Percentiles rank a stretch among this genome's conserved stretches.
Evolutionary conservation across 2,888 invertebrate genomes (phyloP).

Genomic region (Atethmia centrago): DNA sequence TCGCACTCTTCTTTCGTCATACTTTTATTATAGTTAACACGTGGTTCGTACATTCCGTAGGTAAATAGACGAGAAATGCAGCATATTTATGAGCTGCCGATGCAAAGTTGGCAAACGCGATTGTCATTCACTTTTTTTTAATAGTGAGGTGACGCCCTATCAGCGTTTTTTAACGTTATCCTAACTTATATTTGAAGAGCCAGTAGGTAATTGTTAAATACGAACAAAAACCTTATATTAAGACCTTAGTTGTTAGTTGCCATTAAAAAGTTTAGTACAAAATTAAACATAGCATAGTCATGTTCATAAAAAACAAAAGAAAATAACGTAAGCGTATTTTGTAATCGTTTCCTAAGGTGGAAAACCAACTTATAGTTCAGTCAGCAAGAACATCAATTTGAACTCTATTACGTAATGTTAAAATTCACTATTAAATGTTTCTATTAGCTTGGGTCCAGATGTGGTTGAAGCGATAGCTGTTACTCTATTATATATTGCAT

Average conservation of each 20-base stretch:
- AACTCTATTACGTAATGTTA: conserved; percentile 30
- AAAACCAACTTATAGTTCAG: conserved; percentile 9
- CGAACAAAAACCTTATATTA: not conserved
- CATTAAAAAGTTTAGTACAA: conserved; percentile 1
- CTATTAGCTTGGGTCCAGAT: conserved; percentile 43
- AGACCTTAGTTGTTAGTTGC: conserved; percentile 3
- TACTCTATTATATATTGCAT: not conserved
- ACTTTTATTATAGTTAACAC: conserved; percentile 22
- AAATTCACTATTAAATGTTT: conserved; percentile 30
- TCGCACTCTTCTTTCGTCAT: conserved; percentile 24
- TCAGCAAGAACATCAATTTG: conserved; percentile 23
- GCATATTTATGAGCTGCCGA: not conserved
- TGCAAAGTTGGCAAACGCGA: conserved; percentile 22
- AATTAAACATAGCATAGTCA: conserved; percentile 36
- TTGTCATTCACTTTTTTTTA: not conserved
- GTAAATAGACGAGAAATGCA: conserved; percentile 13
- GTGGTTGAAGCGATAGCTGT: conserved; percentile 56
- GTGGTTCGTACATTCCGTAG: conserved; percentile 30
- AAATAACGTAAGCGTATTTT: conserved; percentile 20
- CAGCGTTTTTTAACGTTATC: not conserved
- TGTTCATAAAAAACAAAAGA: conserved; percentile 5
- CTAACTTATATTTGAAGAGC: not conserved
- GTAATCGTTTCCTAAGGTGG: conserved; percentile 13
- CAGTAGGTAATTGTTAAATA: conserved; percentile 10
- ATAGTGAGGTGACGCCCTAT: not conserved